phyloP scores from a whole-genome alignment of 2,888 invertebrate genomes.

The Macropis europaea region DNA sequence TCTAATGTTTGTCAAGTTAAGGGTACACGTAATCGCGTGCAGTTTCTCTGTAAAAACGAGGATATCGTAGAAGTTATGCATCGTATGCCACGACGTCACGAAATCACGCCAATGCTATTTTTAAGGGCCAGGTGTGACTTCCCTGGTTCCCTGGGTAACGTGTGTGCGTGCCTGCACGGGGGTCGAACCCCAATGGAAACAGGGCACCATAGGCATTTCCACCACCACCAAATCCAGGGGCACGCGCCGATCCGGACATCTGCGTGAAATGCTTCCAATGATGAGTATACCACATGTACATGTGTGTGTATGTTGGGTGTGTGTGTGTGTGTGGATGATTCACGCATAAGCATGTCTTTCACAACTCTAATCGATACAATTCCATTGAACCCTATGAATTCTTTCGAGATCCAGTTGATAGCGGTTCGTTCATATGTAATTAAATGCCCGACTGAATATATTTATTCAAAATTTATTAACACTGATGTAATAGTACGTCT shows the following conservation, averaged over 20 bases:
- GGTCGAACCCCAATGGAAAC: slow-evolving; percentile 34
- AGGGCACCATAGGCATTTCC: slow-evolving; percentile 22
- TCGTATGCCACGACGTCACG: slow-evolving; percentile 11
- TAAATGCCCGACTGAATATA: not conserved
- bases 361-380: slow-evolving; percentile 3
- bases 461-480: too few species aligned
- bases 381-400: not conserved
- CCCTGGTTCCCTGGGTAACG: slow-evolving; percentile 22
- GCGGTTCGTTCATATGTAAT: not conserved
- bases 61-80: too few species aligned
- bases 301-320: not conserved
- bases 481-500: too few species aligned
- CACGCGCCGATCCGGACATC: slow-evolving; percentile 74
- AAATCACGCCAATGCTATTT: slow-evolving; percentile 67
- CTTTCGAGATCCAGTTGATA: not conserved
- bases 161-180: slow-evolving; percentile 34
- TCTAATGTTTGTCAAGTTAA: too few species aligned
- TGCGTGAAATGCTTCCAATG: slow-evolving; percentile 62
- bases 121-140: slow-evolving; percentile 66
- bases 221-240: slow-evolving; percentile 60
- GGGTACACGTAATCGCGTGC: too few species aligned
- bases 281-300: slow-evolving; percentile 37
- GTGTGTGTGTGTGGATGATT: slow-evolving; percentile 30
- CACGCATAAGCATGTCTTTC: slow-evolving; percentile 4
- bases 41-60: too few species aligned